phyloP scores from a whole-genome alignment of 2,888 invertebrate species.

The Macaria liturata region DNA sequence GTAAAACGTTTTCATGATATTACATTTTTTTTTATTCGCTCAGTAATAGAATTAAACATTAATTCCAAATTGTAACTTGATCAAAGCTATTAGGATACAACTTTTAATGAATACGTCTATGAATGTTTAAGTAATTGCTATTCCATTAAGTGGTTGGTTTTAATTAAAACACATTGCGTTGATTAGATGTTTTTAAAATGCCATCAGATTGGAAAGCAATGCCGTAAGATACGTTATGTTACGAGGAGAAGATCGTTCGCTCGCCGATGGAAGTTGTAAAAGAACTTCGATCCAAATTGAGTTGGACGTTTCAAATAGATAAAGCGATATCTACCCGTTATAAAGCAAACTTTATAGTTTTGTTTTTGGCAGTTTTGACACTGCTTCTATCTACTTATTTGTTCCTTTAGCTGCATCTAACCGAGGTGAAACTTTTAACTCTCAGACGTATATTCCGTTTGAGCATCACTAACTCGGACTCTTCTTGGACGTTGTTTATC shows the following conservation, averaged over 20 bases:
- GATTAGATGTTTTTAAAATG: constrained; percentile 44
- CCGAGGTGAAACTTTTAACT: constrained; percentile 77
- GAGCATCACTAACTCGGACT: constrained; percentile 66
- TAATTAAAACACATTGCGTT: constrained; percentile 53
- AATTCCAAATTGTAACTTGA: constrained; percentile 54
- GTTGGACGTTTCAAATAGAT: constrained; percentile 79
- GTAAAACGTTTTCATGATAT: constrained; percentile 63
- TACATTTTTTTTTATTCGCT: constrained; percentile 41
- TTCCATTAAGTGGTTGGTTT: constrained; percentile 48
- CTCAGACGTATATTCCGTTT: constrained; percentile 67
- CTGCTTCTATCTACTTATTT: constrained; percentile 80
- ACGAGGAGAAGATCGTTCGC: constrained; percentile 43
- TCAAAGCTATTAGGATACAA: constrained; percentile 53
- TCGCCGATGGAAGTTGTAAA: constrained; percentile 53
- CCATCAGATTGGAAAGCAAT: constrained; percentile 44
- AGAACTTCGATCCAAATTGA: constrained; percentile 69
- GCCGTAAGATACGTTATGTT: constrained; percentile 38
- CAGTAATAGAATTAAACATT: constrained; percentile 50
- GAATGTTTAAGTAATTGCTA: constrained; percentile 58
- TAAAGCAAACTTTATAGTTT: constrained; percentile 83
- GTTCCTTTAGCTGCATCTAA: constrained; percentile 75
- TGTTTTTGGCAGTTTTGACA: constrained; percentile 84
- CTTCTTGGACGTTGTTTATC: constrained; percentile 61
- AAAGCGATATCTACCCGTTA: constrained; percentile 77
- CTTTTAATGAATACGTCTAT: constrained; percentile 56